A percentile compares a stretch with the other conserved stretches of the same genome.
Evolutionary conservation across 2,113 vertebrate species (phyloP).

Genomic region (Myiopsitta monachus): DNA sequence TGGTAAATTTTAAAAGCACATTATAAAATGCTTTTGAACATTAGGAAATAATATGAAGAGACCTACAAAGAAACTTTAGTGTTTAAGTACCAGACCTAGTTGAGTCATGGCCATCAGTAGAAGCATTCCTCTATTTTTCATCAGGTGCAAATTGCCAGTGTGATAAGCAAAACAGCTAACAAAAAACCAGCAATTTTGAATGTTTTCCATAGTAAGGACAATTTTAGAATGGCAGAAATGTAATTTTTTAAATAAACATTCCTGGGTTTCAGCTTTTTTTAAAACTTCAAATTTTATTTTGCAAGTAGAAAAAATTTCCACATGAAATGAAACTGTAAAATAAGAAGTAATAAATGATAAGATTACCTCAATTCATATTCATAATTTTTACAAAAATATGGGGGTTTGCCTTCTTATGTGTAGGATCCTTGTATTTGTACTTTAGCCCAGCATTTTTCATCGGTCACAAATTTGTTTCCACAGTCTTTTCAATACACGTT

Average conservation of each 20-base stretch:
- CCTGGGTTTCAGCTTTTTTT: not conserved
- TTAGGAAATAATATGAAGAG: not conserved
- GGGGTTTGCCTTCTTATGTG: fast-evolving
- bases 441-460: not conserved
- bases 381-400: not conserved
- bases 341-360: not conserved
- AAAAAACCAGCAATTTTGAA: not conserved
- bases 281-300: not conserved
- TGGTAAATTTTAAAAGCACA: not conserved
- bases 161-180: not conserved
- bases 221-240: not conserved
- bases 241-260: not conserved
- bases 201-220: not conserved
- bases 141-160: not conserved
- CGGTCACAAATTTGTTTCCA: not conserved
- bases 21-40: not conserved
- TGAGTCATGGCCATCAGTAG: not conserved
- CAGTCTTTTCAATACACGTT: not conserved
- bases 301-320: not conserved
- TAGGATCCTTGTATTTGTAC: not conserved
- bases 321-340: not conserved
- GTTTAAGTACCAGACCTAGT: not conserved
- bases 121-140: not conserved
- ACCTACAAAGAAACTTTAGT: not conserved
- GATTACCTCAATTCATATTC: not conserved